These are phyloP conservation scores for Drosophila ustulata DNA, from an alignment of 2,888 invertebrate genomes.

Conservation along the genomic window DNA sequence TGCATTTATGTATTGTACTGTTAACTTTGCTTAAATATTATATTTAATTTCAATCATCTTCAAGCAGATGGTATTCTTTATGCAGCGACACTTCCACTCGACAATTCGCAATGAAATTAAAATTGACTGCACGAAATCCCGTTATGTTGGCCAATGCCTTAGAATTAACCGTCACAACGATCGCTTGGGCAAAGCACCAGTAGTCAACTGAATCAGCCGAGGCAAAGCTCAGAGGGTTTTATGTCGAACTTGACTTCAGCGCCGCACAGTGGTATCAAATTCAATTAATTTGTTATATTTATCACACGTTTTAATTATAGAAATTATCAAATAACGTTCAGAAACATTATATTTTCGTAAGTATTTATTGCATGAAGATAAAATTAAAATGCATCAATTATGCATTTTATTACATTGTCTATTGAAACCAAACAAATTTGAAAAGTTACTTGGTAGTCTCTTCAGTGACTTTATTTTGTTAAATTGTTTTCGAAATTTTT, in stretches of 20 bases:
- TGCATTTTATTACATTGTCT: no score
- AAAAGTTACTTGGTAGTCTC: no score
- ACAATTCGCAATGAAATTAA: constrained; percentile 18
- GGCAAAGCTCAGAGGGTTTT: constrained; percentile 68
- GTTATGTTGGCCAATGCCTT: constrained; percentile 43
- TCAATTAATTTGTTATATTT: not conserved
- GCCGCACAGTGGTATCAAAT: constrained; percentile 34
- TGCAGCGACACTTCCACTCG: constrained; percentile 23
- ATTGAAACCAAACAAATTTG: no score
- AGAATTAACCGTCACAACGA: constrained; percentile 40
- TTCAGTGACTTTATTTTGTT: no score
- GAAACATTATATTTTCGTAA: not conserved
- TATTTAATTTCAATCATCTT: constrained; percentile 11
- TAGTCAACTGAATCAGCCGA: constrained; percentile 67
- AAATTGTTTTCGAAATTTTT: no score
- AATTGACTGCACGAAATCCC: constrained; percentile 35
- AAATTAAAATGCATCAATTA: no score
- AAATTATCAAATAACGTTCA: not conserved
- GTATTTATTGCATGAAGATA: not conserved
- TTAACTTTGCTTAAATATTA: not conserved
- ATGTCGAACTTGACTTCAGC: constrained; percentile 69
- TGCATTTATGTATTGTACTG: not conserved
- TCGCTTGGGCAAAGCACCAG: constrained; percentile 60
- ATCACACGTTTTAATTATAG: not conserved
- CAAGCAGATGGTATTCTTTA: not conserved